phyloP scores from a whole-genome alignment of 2,888 invertebrate genomes.

The Ferrisia virgata region DNA sequence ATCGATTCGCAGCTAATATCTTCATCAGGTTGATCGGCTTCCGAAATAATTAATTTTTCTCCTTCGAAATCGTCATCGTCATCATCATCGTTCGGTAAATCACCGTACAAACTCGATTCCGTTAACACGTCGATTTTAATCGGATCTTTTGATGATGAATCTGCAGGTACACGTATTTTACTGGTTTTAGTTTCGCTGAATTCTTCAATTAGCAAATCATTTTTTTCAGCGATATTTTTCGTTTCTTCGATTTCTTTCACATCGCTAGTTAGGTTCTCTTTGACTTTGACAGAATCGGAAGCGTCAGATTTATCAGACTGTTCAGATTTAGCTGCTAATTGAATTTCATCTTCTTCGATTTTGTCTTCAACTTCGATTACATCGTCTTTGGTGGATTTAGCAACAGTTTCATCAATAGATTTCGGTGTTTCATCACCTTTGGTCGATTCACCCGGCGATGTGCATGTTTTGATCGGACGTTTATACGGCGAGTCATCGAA shows the following conservation, averaged over 20 bases:
- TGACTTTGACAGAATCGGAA: not conserved
- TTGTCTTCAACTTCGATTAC: not conserved
- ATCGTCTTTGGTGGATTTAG: not conserved
- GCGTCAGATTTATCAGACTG: not conserved
- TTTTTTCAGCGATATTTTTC: not conserved
- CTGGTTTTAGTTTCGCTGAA: not conserved
- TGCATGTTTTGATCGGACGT: not conserved
- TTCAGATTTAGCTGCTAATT: not conserved
- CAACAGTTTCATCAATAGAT: not conserved
- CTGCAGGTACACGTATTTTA: not conserved
- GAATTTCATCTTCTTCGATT: not conserved
- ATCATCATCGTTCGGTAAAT: not conserved
- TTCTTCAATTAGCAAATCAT: not conserved
- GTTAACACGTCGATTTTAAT: not conserved
- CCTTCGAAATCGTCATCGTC: constrained; percentile 16
- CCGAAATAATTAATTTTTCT: constrained; percentile 10
- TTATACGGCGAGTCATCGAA: constrained; percentile 24
- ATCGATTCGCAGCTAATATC: not conserved
- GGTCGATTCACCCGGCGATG: constrained; percentile 5
- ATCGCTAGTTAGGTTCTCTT: not conserved
- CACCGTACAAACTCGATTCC: not conserved
- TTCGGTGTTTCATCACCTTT: constrained; percentile 21
- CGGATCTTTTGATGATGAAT: not conserved
- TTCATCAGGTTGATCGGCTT: not conserved
- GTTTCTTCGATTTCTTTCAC: not conserved